Base-by-base conservation (phyloP, 1,140 invertebrate genomes). In the Globodera rostochiensis region DNA sequence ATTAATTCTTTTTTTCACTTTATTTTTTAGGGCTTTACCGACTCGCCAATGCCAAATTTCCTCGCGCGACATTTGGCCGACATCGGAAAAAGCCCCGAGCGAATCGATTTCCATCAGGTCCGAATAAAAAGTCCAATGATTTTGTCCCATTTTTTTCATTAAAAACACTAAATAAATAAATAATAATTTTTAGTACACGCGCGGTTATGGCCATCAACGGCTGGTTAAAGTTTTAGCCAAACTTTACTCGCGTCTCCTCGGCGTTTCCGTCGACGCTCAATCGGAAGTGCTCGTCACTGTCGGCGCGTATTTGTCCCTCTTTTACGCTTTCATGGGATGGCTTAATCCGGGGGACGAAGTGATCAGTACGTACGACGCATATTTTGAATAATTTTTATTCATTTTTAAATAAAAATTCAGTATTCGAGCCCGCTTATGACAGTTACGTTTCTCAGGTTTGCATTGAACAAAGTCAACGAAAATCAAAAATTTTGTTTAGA, bases 401-500 rank as follows among this genome's bases (percentile, higher is more conserved):
- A 77, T 49, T 47, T 8, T 36, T 21, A 79, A 9, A 81, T 25
- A 25, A 6, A 49, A 91, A 96, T 82, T 96, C 98, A 82, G 95
- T 99, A 49, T 96, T 99, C 82, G 97, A 99, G 90, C 97, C 97
- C 9, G 98, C 94, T 90, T 99, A 97, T 90, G 97, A 99, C 90
- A 98, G 96, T 88, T 99, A 99, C 90, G 94, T 94, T 82, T 95
- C 96, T 3, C 97, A 64, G 57, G 57, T 64, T 19, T 64, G 19
- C 13, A 64, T 64, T 64, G 11, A 6, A 15, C 57, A 6, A 64
- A 13, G 36, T 36, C 36, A 36, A 36, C 36, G 2, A 2, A 2
- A 36, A 36, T 3, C 36, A 36, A 1, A 36, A 36, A 19, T 64
- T n/a, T n/a, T 19, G 57, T 64, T 64, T 15, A 98, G 94, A 94